A percentile compares a stretch with the other conserved stretches of the same genome.
These are phyloP conservation scores for Girardinus metallicus DNA, from an alignment of 2,797 vertebrate genomes.

Conservation along the genomic window DNA sequence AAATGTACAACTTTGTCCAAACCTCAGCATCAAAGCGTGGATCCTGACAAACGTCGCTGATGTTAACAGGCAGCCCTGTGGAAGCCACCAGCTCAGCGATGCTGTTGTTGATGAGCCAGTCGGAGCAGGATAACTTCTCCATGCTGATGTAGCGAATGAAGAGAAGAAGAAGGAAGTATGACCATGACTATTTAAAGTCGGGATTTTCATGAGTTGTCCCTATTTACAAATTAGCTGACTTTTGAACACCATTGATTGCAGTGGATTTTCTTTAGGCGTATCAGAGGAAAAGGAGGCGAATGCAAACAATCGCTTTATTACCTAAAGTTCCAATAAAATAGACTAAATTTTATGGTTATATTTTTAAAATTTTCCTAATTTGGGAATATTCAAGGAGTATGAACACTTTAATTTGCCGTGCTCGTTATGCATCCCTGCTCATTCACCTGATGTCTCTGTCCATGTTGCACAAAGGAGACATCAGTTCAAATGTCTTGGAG, in stretches of 20 bases:
- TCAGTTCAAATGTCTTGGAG: conserved; percentile 96
- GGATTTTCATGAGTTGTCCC: neutral
- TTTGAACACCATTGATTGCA: neutral
- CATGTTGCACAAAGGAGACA: conserved; percentile 94
- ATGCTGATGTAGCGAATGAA: conserved; percentile 74
- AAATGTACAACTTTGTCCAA: conserved; percentile 5
- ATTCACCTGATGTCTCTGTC: conserved; percentile 91
- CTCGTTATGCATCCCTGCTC: neutral
- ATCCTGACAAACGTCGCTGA: conserved; percentile 87
- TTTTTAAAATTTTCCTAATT: neutral
- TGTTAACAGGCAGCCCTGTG: conserved; percentile 86
- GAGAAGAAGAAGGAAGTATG: conserved; percentile 21
- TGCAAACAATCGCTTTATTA: neutral
- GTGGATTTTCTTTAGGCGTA: neutral
- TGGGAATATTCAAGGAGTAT: neutral
- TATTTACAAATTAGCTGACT: neutral
- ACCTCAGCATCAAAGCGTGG: conserved; percentile 86
- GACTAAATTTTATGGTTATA: neutral
- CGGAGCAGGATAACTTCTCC: conserved; percentile 86
- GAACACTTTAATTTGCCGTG: neutral
- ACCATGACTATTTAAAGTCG: too few species aligned
- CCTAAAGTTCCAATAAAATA: neutral
- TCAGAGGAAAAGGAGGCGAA: neutral
- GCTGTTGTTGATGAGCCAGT: conserved; percentile 89
- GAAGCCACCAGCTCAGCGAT: conserved; percentile 87